A percentile compares a stretch with the other conserved stretches of the same genome.
Conservation (phyloP, 1,140 invertebrate genomes). For the Zaprionus davidi region DNA sequence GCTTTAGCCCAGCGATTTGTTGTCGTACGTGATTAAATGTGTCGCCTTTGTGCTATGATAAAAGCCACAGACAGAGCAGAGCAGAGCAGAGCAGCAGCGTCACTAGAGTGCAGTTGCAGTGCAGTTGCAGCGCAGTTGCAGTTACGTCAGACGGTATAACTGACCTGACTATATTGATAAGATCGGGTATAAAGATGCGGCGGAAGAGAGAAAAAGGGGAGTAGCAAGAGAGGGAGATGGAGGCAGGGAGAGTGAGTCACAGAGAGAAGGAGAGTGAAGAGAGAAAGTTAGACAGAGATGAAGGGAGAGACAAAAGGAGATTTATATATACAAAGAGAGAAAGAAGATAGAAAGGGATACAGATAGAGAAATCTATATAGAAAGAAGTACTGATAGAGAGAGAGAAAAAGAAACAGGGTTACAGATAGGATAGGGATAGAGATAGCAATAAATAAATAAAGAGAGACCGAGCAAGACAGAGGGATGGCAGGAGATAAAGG, state of each 20-base stretch:
- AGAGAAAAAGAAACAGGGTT: not conserved
- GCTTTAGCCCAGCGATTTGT: conserved; percentile 18
- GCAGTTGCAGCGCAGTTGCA: conserved; percentile 18
- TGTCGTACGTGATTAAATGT: conserved; percentile 74
- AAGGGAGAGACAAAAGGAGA: not conserved
- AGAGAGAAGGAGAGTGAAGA: not conserved
- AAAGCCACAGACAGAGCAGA: conserved; percentile 28
- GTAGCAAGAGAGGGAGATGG: not conserved
- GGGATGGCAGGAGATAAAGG: too few species aligned
- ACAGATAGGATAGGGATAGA: not conserved
- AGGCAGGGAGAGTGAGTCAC: not conserved
- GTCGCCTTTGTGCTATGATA: conserved; percentile 60
- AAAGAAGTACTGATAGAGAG: not conserved
- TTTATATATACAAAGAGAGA: not conserved
- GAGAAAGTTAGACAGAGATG: not conserved
- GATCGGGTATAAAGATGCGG: not conserved
- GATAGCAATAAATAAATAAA: not conserved
- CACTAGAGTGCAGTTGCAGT: conserved; percentile 18
- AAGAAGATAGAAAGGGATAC: not conserved
- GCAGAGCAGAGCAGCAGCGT: not conserved
- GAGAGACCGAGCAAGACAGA: not conserved
- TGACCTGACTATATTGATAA: conserved; percentile 10
- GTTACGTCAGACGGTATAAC: conserved; percentile 44
- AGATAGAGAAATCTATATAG: not conserved
- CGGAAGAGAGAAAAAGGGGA: not conserved